Evolutionary conservation across 2,797 vertebrate genomes (phyloP).

Genomic region (Erpetoichthys calabaricus): DNA sequence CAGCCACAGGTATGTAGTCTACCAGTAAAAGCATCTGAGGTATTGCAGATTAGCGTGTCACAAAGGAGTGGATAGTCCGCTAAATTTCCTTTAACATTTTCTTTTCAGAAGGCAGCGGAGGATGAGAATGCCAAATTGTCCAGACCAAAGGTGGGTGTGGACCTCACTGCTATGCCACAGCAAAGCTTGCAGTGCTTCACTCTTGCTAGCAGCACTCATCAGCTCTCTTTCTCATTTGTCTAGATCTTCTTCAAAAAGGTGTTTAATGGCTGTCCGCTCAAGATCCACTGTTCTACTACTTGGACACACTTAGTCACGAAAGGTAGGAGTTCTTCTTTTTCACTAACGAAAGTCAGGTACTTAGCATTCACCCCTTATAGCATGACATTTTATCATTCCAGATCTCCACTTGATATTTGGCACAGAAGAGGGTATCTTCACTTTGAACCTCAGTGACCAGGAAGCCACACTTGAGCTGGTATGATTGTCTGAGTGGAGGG

Average conservation of each 20-base stretch:
- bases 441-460: slow-evolving; percentile 58
- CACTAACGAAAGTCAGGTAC: background rate
- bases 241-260: slow-evolving; percentile 69
- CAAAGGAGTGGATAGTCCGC: too few species aligned
- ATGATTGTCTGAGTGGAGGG: slow-evolving; percentile 3
- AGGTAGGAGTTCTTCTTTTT: slow-evolving; percentile 36
- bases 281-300: slow-evolving; percentile 54
- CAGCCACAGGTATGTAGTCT: slow-evolving; percentile 28
- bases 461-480: slow-evolving; percentile 79
- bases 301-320: slow-evolving; percentile 66
- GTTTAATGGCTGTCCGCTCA: slow-evolving; percentile 74
- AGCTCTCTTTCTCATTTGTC: background rate
- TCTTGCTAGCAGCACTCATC: too few species aligned
- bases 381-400: slow-evolving; percentile 20
- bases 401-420: slow-evolving; percentile 73
- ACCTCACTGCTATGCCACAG: too few species aligned
- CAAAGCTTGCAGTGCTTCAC: too few species aligned
- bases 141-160: too few species aligned
- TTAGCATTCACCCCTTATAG: background rate
- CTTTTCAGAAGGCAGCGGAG: too few species aligned
- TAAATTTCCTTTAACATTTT: too few species aligned
- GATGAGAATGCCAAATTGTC: too few species aligned
- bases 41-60: too few species aligned
- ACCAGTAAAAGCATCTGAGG: too few species aligned
- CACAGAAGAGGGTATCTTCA: slow-evolving; percentile 78